Base-by-base conservation (phyloP, 2,888 invertebrate species). In the Leptinotarsa haldemani region DNA sequence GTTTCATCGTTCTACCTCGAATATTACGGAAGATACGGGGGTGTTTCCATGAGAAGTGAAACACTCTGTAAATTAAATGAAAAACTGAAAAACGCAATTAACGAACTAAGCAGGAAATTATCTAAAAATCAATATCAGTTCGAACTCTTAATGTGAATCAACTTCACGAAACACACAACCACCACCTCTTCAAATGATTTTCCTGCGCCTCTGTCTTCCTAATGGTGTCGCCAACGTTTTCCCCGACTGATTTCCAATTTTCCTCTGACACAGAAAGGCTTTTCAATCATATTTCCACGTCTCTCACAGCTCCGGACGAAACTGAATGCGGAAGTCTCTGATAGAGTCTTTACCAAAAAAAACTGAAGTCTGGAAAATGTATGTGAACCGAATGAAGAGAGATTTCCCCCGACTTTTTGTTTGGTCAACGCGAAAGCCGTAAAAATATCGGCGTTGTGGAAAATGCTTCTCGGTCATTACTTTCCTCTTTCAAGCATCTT, bases 211-310 rank as follows among this genome's bases (percentile, higher is more conserved):
- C 61, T 61, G 61, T 7, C 16, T 58, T 58, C 58, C 25, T 25
- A 58, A 58, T 56, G n/a, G 25, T 53, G 40, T 53, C 70, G 50
- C 52, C 46, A 47, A 22, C 56, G 63, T 53, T 63, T 68, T 30
- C 67, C 30, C 61, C 52, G 71, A 30, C 61, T 72, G 67, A 63
- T 67, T 68, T 72, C 72, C 72, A 68, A 72, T 72, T 72, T 72
- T 63, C 68, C 22, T 72, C 63, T 68, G 72, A 68, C 72, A 61
- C 30, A 48, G 69, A 73, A 65, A 69, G 65, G 69, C 73, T 70
- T 73, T 73, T 73, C 73, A 73, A 73, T 73, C 73, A 73, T 69
- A 73, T 61, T 73, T 69, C 58, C 69, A 66, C 69, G 65, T 73
- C 46, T 50, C 18, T 18, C 50, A 46, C 50, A 58, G 65, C 56